Evolutionary conservation across 2,113 vertebrate species (phyloP).

Genomic region (Lanius collurio): DNA sequence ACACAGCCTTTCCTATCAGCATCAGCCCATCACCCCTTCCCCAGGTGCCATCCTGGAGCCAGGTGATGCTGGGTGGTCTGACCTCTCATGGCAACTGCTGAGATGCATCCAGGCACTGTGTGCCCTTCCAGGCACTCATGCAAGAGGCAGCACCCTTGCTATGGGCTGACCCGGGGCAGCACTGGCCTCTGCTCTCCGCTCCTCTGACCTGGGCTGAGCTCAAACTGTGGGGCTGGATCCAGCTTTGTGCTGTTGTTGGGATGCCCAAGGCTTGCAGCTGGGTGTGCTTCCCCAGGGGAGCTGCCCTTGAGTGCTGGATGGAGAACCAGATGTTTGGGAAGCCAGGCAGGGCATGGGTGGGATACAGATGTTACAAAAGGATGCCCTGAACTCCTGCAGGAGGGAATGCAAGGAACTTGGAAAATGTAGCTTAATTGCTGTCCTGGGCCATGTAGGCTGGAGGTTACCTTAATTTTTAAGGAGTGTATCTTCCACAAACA

Average conservation of each 20-base stretch:
- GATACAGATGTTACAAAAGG: conserved; percentile 15
- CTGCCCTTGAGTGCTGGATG: not conserved
- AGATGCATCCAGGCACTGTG: not conserved
- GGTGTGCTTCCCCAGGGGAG: not conserved
- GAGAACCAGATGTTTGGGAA: conserved; percentile 26
- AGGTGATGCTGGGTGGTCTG: not conserved
- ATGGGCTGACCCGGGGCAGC: fast-evolving
- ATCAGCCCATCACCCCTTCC: not conserved
- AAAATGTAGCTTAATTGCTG: conserved; percentile 50
- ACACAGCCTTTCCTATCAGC: fast-evolving
- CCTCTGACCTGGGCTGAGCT: not conserved
- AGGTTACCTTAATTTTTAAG: conserved; percentile 48
- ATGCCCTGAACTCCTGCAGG: conserved; percentile 38
- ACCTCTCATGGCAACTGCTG: not conserved
- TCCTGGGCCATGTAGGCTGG: not conserved
- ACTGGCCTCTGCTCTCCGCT: not conserved
- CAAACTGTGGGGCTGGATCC: not conserved
- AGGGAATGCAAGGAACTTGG: conserved; percentile 51
- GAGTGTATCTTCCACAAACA: conserved; percentile 44
- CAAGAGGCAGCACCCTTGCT: not conserved
- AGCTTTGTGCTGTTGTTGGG: not conserved
- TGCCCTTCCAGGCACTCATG: not conserved
- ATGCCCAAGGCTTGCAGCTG: not conserved
- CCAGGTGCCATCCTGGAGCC: not conserved
- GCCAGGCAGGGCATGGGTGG: conserved; percentile 45